Conservation (phyloP, 2,113 vertebrate species). For the Oryzias woworae region DNA sequence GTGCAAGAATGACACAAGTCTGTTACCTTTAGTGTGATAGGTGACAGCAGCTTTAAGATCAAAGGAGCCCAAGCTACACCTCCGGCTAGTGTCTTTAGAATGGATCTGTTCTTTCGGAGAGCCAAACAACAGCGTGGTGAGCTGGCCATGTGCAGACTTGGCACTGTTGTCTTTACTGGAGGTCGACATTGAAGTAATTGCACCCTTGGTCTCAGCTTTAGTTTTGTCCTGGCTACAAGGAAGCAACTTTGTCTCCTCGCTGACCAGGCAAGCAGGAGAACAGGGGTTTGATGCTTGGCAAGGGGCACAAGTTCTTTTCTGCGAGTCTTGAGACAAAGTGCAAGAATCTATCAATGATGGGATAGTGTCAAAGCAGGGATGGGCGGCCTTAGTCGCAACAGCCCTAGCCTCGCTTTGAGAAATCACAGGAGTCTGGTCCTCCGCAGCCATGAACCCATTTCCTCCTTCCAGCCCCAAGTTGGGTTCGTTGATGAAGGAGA, state of each 20-base stretch:
- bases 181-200: constrained; percentile 84
- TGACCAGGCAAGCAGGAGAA: constrained; percentile 71
- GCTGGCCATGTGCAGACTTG: constrained; percentile 84
- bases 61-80: constrained; percentile 90
- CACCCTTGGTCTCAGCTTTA: constrained; percentile 80
- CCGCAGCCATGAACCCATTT: constrained; percentile 69
- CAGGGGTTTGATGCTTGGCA: constrained; percentile 74
- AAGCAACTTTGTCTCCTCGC: constrained; percentile 81
- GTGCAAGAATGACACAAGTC: no score
- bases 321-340: constrained; percentile 86
- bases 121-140: constrained; percentile 85
- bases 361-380: constrained; percentile 82
- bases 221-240: constrained; percentile 79
- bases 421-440: constrained; percentile 80
- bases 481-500: constrained; percentile 98
- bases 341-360: constrained; percentile 83
- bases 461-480: constrained; percentile 86
- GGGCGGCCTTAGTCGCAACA: constrained; percentile 80
- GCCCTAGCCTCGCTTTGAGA: constrained; percentile 86
- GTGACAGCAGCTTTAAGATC: constrained; percentile 94
- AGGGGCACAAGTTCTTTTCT: constrained; percentile 92
- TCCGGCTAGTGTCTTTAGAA: constrained; percentile 88
- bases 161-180: constrained; percentile 86
- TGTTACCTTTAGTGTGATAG: constrained; percentile 98
- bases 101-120: constrained; percentile 87